Base-by-base conservation (phyloP, 1,140 invertebrate genomes). In the Ectropis grisescens region DNA sequence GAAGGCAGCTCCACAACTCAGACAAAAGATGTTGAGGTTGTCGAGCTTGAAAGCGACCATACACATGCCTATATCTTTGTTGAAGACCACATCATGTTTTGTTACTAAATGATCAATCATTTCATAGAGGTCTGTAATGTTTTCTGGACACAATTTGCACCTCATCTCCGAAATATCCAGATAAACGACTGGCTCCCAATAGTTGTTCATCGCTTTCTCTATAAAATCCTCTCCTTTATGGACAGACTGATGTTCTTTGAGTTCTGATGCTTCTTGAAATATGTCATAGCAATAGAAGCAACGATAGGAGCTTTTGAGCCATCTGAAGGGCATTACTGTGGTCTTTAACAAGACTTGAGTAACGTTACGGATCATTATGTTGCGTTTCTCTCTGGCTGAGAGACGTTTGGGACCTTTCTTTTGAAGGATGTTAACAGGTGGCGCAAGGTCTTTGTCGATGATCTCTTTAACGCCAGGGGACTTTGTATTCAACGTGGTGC, bases 251-350 rank as follows among this genome's bases (percentile, higher is more conserved):
- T 80, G 75, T 10, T 27, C 48, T 25, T 72, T 71, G 12, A 80
- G 33, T 1, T 78, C 70, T 0, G 58, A 56, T 0, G 58, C 55
- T 15, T 80, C 70, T 56, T 69, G 59, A 16, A 75, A 78, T 14
- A 74, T 75, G n/a, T 74, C 68, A 43, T 75, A 74, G 35, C 75
- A 80, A 37, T 78, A 80, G 25, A 78, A 80, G 33, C 75, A 80
- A 31, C 70, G 44, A 33, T 75, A 80, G 3, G 62, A 70, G 33
- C 68, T 78, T 35, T 75, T 72, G 0, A 74, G 40, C 72, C 72
- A 78, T 9, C 72, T 33, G 34, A 80, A 80, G 1, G 72, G 75
- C 72, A 78, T 80, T 4, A 70, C 53, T 0, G 66, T 75, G 0
- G 72, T 72, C 11, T 75, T 76, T 1, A 52, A 41, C 1, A 80